Conservation (phyloP, 2,113 vertebrate species). For the Mirounga angustirostris region DNA sequence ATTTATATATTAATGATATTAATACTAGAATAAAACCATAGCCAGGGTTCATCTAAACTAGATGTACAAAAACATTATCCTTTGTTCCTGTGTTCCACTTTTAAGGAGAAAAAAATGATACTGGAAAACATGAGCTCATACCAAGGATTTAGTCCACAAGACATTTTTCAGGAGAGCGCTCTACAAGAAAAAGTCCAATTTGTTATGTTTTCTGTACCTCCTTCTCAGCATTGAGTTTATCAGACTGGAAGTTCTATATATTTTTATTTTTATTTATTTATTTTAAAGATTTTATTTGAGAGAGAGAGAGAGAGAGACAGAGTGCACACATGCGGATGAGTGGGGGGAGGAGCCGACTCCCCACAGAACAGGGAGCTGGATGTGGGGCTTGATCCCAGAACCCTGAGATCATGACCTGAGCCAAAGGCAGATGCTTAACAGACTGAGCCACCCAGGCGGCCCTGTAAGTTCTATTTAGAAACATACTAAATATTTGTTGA, state of each 20-base stretch:
- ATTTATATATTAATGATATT: conserved; percentile 1
- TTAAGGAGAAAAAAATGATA: not conserved
- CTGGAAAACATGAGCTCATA: not conserved
- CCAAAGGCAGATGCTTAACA: no score
- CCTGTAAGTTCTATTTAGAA: not conserved
- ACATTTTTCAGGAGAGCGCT: not conserved
- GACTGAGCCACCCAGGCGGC: no score
- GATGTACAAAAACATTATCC: not conserved
- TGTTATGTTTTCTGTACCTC: not conserved
- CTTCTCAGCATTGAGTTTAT: not conserved
- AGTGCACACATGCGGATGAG: no score
- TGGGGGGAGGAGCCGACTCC: no score
- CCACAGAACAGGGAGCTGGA: no score
- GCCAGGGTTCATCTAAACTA: not conserved
- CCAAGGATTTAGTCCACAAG: not conserved
- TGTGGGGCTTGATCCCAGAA: no score
- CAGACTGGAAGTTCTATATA: not conserved
- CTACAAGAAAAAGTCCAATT: not conserved
- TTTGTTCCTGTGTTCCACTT: not conserved
- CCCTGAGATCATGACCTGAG: no score
- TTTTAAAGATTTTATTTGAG: no score
- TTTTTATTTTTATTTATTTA: no score
- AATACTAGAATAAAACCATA: conserved; percentile 50
- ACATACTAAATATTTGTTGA: conserved; percentile 14
- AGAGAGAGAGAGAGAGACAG: no score